A percentile compares a stretch with the other conserved stretches of the same genome.
Conservation (phyloP, 2,888 invertebrate genomes). For the Coenonympha arcania region DNA sequence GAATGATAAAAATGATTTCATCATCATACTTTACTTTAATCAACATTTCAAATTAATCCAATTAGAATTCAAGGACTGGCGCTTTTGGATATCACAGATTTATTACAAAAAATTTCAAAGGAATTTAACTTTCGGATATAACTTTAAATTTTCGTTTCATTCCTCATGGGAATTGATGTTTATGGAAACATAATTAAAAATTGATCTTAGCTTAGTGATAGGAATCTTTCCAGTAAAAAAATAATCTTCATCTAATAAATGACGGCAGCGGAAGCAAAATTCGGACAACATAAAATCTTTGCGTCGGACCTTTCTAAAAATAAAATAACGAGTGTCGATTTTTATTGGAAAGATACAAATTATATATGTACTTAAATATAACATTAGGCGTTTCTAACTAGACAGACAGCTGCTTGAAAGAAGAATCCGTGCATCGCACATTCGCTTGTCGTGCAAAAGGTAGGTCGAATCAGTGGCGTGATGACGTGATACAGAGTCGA, state of each 20-base stretch:
- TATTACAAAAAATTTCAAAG: conserved; percentile 41
- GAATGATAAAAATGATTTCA: conserved; percentile 19
- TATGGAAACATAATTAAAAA: conserved; percentile 53
- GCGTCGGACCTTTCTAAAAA: conserved; percentile 15
- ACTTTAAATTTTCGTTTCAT: conserved; percentile 70
- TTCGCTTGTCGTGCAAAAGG: conserved; percentile 73
- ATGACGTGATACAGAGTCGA: conserved; percentile 63
- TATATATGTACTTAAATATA: conserved; percentile 63
- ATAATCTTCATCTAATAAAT: conserved; percentile 12
- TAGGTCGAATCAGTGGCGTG: conserved; percentile 60
- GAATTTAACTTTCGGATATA: conserved; percentile 33
- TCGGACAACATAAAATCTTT: background rate
- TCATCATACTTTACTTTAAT: conserved; percentile 10
- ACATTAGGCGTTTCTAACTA: conserved; percentile 72
- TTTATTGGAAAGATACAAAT: conserved; percentile 54
- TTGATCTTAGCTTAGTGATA: conserved; percentile 62
- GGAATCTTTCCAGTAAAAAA: conserved; percentile 61
- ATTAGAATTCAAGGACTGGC: conserved; percentile 55
- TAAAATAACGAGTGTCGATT: conserved; percentile 23
- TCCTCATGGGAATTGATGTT: conserved; percentile 70
- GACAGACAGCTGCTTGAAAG: conserved; percentile 72
- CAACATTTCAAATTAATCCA: conserved; percentile 19
- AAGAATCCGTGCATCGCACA: conserved; percentile 73
- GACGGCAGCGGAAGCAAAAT: background rate
- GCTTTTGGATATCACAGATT: conserved; percentile 68